phyloP scores from a whole-genome alignment of 2,888 invertebrate species.

The Dynastes hyllus region DNA sequence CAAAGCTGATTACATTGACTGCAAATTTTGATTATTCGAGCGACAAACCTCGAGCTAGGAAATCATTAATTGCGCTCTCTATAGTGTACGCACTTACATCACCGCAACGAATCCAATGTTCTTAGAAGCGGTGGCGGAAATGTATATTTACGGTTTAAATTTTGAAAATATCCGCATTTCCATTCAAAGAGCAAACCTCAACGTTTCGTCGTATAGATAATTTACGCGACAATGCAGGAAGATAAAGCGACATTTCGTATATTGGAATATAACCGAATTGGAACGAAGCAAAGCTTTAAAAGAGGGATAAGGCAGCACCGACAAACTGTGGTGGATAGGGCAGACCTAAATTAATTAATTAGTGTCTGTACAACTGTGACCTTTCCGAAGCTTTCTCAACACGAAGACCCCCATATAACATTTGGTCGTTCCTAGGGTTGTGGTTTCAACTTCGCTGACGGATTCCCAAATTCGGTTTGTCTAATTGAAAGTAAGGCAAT shows the following conservation, averaged over 20 bases:
- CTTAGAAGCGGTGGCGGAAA: neutral
- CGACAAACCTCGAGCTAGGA: neutral
- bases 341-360: slow-evolving; percentile 41
- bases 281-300: neutral
- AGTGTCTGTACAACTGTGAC: slow-evolving; percentile 30
- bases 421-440: neutral
- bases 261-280: slow-evolving; percentile 3
- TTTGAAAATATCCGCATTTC: neutral
- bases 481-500: slow-evolving; percentile 6
- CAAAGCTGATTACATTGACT: too few relatives aligned
- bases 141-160: slow-evolving; percentile 8
- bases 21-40: neutral
- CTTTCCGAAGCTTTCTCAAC: slow-evolving; percentile 16
- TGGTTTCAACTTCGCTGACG: neutral
- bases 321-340: slow-evolving; percentile 23
- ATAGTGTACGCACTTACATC: neutral
- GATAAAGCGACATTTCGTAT: slow-evolving; percentile 11
- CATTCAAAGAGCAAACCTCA: neutral
- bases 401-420: neutral
- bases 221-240: slow-evolving; percentile 27
- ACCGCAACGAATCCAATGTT: neutral
- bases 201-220: slow-evolving; percentile 6
- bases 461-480: neutral
- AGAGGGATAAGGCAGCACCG: slow-evolving; percentile 38
- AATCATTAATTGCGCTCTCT: neutral